Conservation (phyloP, 2,888 invertebrate genomes). For the Cephus nigrinus region DNA sequence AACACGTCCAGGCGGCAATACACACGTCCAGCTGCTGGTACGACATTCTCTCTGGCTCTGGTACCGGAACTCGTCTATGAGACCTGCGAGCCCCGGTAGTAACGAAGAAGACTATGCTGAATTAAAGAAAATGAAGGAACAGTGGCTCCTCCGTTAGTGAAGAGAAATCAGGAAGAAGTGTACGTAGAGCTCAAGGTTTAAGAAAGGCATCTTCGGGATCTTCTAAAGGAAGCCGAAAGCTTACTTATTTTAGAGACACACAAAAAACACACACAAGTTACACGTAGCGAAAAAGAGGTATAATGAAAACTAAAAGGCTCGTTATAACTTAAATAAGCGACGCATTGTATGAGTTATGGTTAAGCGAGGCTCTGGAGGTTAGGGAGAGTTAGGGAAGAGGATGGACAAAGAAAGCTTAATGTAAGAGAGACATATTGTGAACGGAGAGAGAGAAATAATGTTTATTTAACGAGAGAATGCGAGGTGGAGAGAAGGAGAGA, state of each 20-base stretch:
- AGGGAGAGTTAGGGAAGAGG: neutral
- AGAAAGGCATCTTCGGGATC: neutral
- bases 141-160: neutral
- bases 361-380: neutral
- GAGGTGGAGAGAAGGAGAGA: neutral
- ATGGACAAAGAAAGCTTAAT: neutral
- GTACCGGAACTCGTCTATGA: conserved; percentile 63
- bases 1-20: conserved; percentile 52
- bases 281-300: neutral
- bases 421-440: neutral
- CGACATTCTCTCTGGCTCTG: conserved; percentile 51
- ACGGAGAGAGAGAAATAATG: neutral
- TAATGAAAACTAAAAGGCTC: conserved; percentile 2
- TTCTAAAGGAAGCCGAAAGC: neutral
- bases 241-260: neutral
- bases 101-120: conserved; percentile 11
- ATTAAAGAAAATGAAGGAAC: neutral
- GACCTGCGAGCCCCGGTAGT: conserved; percentile 59
- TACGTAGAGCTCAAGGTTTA: neutral
- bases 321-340: conserved; percentile 7
- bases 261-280: neutral
- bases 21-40: conserved; percentile 50
- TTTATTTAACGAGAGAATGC: conserved; percentile 8
- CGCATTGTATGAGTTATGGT: neutral
- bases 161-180: neutral